Evolutionary conservation across 2,113 vertebrate species (phyloP).

Genomic region (Mesembrinibis cayennensis): DNA sequence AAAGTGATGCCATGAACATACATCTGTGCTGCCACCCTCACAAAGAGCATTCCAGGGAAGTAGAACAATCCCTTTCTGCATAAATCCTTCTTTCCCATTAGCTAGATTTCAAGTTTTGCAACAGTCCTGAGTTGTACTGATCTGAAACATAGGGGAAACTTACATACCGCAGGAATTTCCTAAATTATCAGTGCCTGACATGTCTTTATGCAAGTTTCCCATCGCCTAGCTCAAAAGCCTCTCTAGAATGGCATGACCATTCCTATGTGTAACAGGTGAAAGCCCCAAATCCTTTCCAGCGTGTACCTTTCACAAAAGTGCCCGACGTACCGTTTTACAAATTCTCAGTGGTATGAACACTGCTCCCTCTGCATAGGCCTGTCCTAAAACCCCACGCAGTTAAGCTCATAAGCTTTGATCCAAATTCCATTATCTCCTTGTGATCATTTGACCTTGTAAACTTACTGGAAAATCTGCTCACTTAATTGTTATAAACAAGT

Average conservation of each 20-base stretch:
- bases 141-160: neutral
- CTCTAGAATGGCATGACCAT: neutral
- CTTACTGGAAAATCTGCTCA: neutral
- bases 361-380: neutral
- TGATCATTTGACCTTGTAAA: neutral
- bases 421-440: neutral
- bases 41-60: neutral
- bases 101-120: neutral
- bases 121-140: neutral
- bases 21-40: neutral
- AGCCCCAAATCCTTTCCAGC: neutral
- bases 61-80: neutral
- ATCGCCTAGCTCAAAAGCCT: neutral
- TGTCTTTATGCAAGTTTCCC: neutral
- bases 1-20: neutral
- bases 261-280: neutral
- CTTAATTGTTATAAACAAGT: neutral
- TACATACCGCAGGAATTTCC: neutral
- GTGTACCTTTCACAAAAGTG: neutral
- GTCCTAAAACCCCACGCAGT: neutral
- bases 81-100: neutral
- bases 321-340: rapidly evolving
- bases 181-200: neutral
- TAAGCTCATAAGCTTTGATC: neutral
- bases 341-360: neutral